Base-by-base conservation (phyloP, 1,140 invertebrate species). In the Lordiphosa mommai region DNA sequence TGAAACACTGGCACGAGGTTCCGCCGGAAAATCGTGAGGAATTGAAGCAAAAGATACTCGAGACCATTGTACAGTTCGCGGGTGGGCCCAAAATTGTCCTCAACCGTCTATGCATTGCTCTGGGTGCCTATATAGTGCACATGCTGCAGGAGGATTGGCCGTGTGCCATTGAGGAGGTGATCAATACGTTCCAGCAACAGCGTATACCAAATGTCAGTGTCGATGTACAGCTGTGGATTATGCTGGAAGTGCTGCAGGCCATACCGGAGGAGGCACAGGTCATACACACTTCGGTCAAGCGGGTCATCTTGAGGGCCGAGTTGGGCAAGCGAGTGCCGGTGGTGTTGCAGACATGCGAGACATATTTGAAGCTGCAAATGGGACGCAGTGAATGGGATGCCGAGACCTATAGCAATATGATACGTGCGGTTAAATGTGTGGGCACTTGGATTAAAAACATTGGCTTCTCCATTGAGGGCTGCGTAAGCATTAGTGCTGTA, bases 1-100 rank as follows among this genome's bases (percentile, higher is more conserved):
- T 95, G 60, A 94, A 95, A 87, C 93, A 93, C 80, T 98, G 95
- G 95, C 90, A 92, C 76, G 95, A 97, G 91, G 91, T 98, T 23
- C 95, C 96, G 16, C 86, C 90, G 41, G 92, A 94, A 44, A 94
- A 95, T 66, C 94, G 95, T 88, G 91, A 93, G 64, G 91, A 91
- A 67, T 89, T 98, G 0, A 93, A 93, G 77, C 92, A 94, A 63
- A 93, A 94, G 82, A 90, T 98, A 38, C 89, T 97, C 7, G 92
- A 94, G 72, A 91, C 92, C 33, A 92, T 98, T 53, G 92, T 95
- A 48, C 92, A 92, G 57, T 96, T 94, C 89, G 92, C 92, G 13
- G 92, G 91, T 74, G 94, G 95, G 14, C 94, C 95, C 20, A 96
- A 95, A 90, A 92, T 97, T 67, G 93, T 98, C 37, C 90, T 96